Evolutionary conservation across 2,797 vertebrate species (phyloP).

Genomic region (Thripadectes ignobilis): DNA sequence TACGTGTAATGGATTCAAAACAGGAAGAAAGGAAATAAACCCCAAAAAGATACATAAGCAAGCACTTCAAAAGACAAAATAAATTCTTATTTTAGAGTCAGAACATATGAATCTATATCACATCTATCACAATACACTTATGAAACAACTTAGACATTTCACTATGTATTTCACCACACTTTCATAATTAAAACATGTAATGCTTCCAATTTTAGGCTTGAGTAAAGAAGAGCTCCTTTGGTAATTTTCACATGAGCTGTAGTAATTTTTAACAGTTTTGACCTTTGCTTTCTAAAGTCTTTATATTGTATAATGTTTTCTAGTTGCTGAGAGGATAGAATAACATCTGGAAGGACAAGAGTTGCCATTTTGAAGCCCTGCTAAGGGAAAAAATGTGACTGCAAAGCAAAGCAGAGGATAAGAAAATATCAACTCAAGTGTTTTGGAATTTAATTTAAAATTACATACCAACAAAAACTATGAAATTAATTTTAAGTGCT

Average conservation of each 20-base stretch:
- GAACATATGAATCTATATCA: neutral
- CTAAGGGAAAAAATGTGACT: neutral
- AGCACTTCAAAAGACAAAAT: neutral
- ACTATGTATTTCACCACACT: neutral
- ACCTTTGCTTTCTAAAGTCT: neutral
- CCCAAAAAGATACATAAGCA: neutral
- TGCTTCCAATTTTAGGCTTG: neutral
- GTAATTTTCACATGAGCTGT: neutral
- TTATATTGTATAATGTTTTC: neutral
- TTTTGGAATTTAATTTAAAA: neutral
- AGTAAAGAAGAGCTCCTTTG: neutral
- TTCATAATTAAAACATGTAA: neutral
- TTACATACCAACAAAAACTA: neutral
- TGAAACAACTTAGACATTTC: neutral
- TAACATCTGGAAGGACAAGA: neutral
- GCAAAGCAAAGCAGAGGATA: neutral
- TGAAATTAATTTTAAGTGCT: neutral
- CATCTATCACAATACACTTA: neutral
- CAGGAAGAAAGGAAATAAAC: neutral
- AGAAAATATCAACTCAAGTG: neutral
- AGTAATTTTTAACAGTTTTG: neutral
- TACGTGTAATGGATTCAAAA: neutral
- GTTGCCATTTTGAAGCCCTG: neutral
- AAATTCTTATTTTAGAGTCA: neutral
- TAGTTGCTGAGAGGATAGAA: neutral